phyloP scores from a whole-genome alignment of 64 coral and sea anemone genomes.

The Anthopleura sola region DNA sequence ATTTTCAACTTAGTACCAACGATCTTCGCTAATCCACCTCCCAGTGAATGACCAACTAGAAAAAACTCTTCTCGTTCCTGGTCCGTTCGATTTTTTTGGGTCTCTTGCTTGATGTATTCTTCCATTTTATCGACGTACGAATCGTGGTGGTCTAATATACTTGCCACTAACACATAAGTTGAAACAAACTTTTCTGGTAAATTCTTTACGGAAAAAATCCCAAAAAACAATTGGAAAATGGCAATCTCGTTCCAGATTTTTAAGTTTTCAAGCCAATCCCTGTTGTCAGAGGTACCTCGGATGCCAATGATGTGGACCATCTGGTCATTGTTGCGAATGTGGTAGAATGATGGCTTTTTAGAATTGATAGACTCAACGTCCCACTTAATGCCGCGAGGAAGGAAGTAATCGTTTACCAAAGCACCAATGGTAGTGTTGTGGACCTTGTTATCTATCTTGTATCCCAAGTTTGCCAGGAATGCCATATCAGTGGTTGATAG shows the following conservation, averaged over 20 bases:
- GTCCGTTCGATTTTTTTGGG: neutral
- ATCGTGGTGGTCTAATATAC: slow-evolving; percentile 26
- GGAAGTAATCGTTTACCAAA: neutral
- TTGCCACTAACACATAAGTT: slow-evolving; percentile 7
- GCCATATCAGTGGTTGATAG: neutral
- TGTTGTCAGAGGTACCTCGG: slow-evolving; percentile 10
- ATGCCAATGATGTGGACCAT: slow-evolving; percentile 50
- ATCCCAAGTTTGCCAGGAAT: slow-evolving; percentile 6
- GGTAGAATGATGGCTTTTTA: slow-evolving; percentile 46
- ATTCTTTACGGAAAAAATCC: slow-evolving; percentile 33
- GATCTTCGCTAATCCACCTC: slow-evolving; percentile 63
- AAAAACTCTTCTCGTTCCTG: neutral
- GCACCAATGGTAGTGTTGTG: neutral
- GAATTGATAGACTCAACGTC: neutral
- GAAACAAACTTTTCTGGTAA: slow-evolving; percentile 47
- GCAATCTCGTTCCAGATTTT: slow-evolving; percentile 76
- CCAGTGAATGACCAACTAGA: slow-evolving; percentile 48
- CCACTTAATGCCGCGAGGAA: neutral
- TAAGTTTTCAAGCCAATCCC: slow-evolving; percentile 53
- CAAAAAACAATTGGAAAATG: slow-evolving; percentile 47
- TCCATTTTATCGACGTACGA: slow-evolving; percentile 1
- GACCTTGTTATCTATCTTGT: neutral
- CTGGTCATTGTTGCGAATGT: neutral
- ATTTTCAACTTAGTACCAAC: slow-evolving; percentile 46
- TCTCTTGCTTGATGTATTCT: slow-evolving; percentile 1